Evolutionary conservation across 2,113 vertebrate genomes (phyloP).

Genomic region (Atrichornis clamosus): DNA sequence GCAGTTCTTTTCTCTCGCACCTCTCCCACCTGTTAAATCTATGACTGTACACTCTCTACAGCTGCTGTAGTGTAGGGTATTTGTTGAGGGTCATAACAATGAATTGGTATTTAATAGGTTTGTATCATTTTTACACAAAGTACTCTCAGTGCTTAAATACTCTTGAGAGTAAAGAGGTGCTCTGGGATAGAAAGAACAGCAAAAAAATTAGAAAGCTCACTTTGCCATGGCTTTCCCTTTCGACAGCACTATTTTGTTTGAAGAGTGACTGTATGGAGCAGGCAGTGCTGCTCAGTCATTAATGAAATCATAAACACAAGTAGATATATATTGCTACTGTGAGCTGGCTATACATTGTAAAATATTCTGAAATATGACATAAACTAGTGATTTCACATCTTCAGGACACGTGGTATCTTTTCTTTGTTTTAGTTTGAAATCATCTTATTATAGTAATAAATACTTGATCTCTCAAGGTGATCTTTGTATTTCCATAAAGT

Average conservation of each 20-base stretch:
- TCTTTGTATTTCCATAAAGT: neutral
- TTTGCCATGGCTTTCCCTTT: neutral
- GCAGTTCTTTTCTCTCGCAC: neutral
- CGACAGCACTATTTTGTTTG: neutral
- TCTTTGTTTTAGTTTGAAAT: neutral
- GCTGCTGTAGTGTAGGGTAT: neutral
- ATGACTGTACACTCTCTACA: neutral
- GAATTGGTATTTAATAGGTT: neutral
- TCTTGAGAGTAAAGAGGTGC: neutral
- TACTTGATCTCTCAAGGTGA: neutral
- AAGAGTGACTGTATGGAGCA: neutral
- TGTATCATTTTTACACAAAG: neutral
- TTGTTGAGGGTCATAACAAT: neutral
- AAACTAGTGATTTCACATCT: neutral
- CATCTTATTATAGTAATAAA: neutral
- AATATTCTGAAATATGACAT: neutral
- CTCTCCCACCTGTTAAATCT: neutral
- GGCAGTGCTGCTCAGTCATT: neutral
- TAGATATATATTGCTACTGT: neutral
- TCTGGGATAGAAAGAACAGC: neutral
- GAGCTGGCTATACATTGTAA: fast-evolving
- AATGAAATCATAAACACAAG: neutral
- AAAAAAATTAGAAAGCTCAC: neutral
- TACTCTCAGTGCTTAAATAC: neutral
- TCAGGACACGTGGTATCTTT: neutral